Conservation (phyloP, 2,113 vertebrate species). For the Sinocyclocheilus grahami region DNA sequence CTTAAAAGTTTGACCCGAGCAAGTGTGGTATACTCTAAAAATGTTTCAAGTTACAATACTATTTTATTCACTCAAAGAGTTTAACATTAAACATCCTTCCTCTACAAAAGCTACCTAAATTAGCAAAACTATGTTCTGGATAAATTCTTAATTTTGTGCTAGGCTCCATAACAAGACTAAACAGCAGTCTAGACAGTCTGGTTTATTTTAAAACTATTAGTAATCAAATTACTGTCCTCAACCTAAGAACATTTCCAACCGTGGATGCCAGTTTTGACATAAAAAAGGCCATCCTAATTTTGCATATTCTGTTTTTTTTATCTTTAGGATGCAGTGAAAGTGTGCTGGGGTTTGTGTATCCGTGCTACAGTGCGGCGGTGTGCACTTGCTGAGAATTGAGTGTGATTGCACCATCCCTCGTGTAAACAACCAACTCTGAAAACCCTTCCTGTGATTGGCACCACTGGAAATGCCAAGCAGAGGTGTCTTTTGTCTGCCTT, state of each 20-base stretch:
- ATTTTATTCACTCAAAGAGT: background rate
- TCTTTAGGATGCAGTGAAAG: background rate
- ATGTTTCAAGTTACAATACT: no score
- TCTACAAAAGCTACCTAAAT: background rate
- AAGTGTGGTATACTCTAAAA: background rate
- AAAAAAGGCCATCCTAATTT: slow-evolving; percentile 9
- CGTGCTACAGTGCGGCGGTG: background rate
- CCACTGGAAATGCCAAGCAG: slow-evolving; percentile 33
- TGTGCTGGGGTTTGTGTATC: background rate
- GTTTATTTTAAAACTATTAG: background rate
- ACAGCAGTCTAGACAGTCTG: background rate
- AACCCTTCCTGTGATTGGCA: slow-evolving; percentile 25
- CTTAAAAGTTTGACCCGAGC: background rate
- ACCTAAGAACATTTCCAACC: background rate
- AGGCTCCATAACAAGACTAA: background rate
- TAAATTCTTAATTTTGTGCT: background rate
- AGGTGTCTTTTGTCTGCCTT: slow-evolving; percentile 38
- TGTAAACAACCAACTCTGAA: slow-evolving; percentile 40
- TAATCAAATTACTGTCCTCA: background rate
- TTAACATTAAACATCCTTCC: background rate
- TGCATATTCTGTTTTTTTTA: slow-evolving; percentile 11
- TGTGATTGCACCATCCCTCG: slow-evolving; percentile 43
- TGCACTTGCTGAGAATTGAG: slow-evolving; percentile 21
- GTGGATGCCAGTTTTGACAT: background rate
- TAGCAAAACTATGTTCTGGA: background rate